Evolutionary conservation across 2,113 vertebrate species (phyloP), one percentile per base, ranked within the genome.

Genomic region (Entelurus aequoreus): DNA sequence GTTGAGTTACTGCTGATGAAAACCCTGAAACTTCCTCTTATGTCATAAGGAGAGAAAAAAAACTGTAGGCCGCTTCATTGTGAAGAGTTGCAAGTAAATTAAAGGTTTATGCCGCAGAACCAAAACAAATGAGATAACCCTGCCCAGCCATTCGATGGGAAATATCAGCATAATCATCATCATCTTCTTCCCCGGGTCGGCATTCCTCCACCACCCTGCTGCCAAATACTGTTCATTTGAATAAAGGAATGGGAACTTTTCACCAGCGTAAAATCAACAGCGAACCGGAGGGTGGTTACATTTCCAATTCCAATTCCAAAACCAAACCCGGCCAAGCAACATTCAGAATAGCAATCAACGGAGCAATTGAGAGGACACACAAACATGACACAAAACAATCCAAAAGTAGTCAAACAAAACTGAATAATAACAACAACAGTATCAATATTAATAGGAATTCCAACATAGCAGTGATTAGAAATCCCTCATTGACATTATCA

Each of bases 1-100:
- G 55, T 57, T 57, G 55, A 57, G 55, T 57, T 57, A 57, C 16
- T 57, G 55, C 40, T 57, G 55, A 57, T 57, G 55, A 57, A 57
- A 57, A 44, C 38, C n/a, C 38, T 14, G 35, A 38, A 54, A 54
- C 13, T 35, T 36, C 14, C 4, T 21, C 11, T 57, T 57, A n/a
- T 13, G n/a, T 57, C 40, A 44, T 11, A 13, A 40, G 40, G 42
- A 12, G 0, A 12, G 16, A 57, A 57, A 40, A 16, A 28, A 28
- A 57, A 40, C 9, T 40, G 15, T 11, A 9, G n/a, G 54, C 10
- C 12, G 42, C 42, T 46, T 46, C 5, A 46, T 46, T 46, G 42
- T 46, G 37, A 57, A 44, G 40, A 19, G 16, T 57, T 57, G 21
- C 42, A 13, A 44, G 55, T 57, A 57, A 57, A 57, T 57, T 57